Evolutionary conservation across 2,113 vertebrate genomes (phyloP).

Genomic region (Polypterus bichir): DNA sequence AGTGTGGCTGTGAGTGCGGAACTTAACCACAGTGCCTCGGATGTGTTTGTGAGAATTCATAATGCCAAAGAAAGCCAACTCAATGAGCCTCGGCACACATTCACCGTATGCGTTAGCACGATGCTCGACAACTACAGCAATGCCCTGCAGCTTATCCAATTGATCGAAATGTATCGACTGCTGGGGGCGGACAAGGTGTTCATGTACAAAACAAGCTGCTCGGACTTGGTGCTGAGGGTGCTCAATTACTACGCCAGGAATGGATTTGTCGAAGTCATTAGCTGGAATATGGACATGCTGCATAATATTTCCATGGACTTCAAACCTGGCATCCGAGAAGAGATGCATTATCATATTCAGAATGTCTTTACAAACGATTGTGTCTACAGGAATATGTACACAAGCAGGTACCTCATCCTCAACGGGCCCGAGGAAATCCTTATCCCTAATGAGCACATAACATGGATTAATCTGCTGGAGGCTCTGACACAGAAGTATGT

Average conservation of each 20-base stretch:
- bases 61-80: no score
- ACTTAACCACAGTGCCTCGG: no score
- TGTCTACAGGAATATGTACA: constrained; percentile 13
- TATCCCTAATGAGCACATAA: constrained; percentile 5
- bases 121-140: constrained; percentile 9
- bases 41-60: no score
- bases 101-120: constrained; percentile 10
- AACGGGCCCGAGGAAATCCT: constrained; percentile 15
- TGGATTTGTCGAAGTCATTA: constrained; percentile 10
- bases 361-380: constrained; percentile 8
- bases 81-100: neutral
- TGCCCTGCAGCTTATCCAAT: constrained; percentile 14
- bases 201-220: constrained; percentile 15
- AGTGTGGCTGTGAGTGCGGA: no score
- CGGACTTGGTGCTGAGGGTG: neutral
- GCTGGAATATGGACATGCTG: constrained; percentile 16
- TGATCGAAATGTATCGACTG: constrained; percentile 17
- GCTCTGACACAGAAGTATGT: neutral
- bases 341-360: constrained; percentile 14
- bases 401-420: constrained; percentile 10
- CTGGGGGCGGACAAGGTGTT: constrained; percentile 16
- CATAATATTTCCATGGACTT: constrained; percentile 13
- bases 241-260: constrained; percentile 3
- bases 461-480: constrained; percentile 14
- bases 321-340: constrained; percentile 14